Evolutionary conservation across 1,140 invertebrate species (phyloP).

Genomic region (Bombus sibiricus): DNA sequence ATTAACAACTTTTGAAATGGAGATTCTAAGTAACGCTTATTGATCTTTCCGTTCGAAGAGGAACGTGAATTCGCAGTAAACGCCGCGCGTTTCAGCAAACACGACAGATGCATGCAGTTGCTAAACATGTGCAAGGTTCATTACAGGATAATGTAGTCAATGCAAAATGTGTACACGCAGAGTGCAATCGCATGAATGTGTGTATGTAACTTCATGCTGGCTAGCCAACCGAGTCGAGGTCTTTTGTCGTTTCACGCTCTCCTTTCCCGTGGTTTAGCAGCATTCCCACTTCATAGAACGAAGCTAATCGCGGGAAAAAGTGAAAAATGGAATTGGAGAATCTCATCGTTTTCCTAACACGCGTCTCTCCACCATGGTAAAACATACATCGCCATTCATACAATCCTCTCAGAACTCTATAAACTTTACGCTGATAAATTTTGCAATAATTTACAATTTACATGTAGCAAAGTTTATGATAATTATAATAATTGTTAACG

Average conservation of each 20-base stretch:
- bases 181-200: constrained; percentile 4
- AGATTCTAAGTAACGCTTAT: not conserved
- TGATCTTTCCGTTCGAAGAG: not conserved
- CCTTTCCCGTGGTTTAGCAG: constrained; percentile 50
- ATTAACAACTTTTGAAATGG: not conserved
- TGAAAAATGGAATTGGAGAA: constrained; percentile 18
- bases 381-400: not conserved
- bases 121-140: constrained; percentile 8
- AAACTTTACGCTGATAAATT: not conserved
- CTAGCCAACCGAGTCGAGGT: constrained; percentile 80
- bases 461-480: not conserved
- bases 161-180: constrained; percentile 26
- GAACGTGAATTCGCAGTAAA: not conserved
- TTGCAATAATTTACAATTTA: not conserved
- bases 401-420: not conserved
- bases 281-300: constrained; percentile 45
- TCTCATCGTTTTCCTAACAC: not conserved
- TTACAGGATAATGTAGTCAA: constrained; percentile 22
- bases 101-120: not conserved
- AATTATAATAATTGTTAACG: not conserved
- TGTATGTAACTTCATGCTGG: constrained; percentile 72
- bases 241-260: constrained; percentile 71
- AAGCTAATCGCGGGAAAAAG: constrained; percentile 44
- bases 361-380: not conserved
- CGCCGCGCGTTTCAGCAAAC: not conserved